Evolutionary conservation across 2,797 vertebrate genomes (phyloP).

Genomic region (Pantherophis alleghaniensis): DNA sequence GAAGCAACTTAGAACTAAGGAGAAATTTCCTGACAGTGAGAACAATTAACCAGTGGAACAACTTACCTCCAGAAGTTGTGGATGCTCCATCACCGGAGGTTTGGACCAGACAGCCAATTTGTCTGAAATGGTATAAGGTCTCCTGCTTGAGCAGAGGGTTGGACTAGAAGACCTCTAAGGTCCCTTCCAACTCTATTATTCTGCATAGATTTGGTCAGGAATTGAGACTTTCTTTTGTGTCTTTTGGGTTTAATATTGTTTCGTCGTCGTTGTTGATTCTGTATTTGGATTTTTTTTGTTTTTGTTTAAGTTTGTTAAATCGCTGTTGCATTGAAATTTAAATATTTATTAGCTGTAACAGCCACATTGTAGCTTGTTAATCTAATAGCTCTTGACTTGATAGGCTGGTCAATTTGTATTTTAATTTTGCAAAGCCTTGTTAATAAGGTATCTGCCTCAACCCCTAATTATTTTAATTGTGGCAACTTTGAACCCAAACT

Average conservation of each 20-base stretch:
- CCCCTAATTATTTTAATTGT: neutral
- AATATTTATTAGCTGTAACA: neutral
- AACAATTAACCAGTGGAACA: neutral
- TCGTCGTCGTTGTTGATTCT: neutral
- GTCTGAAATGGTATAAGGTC: no score
- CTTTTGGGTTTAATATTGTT: neutral
- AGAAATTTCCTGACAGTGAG: neutral
- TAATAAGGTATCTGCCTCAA: neutral
- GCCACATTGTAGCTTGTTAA: no score
- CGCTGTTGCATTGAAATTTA: neutral
- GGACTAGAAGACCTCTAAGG: no score
- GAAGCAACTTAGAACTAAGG: neutral
- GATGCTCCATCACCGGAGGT: accelerated
- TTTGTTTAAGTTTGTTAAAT: neutral
- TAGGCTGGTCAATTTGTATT: neutral
- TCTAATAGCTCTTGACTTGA: neutral
- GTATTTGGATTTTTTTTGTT: neutral
- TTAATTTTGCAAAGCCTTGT: neutral
- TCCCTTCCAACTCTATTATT: no score
- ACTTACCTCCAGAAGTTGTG: accelerated
- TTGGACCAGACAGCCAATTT: neutral
- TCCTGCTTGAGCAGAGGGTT: no score
- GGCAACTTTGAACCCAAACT: neutral
- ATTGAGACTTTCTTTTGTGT: neutral
- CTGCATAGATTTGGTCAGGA: neutral